phyloP scores from a whole-genome alignment of 2,888 invertebrate species.

The Blera fallax region DNA sequence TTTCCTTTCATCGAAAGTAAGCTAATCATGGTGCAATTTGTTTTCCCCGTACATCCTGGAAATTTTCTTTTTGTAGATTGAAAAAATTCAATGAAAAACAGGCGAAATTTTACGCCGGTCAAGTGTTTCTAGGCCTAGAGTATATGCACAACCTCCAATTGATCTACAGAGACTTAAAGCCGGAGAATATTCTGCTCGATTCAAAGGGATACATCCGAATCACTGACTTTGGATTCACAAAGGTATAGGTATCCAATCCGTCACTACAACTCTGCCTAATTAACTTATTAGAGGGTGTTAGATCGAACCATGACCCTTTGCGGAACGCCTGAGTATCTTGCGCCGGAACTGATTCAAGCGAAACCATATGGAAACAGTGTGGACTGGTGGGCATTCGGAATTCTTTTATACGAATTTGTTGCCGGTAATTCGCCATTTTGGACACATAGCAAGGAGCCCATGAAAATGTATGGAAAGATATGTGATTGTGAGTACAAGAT shows the following conservation, averaged over 20 bases:
- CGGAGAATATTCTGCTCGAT: conserved; percentile 94
- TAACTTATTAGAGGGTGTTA: conserved; percentile 80
- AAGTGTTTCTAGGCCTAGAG: conserved; percentile 94
- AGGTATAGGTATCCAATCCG: conserved; percentile 82
- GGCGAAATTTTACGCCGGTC: conserved; percentile 94
- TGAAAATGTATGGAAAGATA: conserved; percentile 97
- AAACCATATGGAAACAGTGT: conserved; percentile 96
- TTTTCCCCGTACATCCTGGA: neutral
- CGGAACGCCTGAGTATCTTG: conserved; percentile 98
- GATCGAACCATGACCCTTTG: conserved; percentile 95
- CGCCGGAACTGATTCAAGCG: conserved; percentile 94
- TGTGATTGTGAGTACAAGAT: conserved; percentile 94
- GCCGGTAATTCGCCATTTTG: conserved; percentile 97
- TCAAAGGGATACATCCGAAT: conserved; percentile 91
- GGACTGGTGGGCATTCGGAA: conserved; percentile 98
- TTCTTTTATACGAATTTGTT: conserved; percentile 94
- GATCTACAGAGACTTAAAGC: conserved; percentile 95
- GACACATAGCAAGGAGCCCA: conserved; percentile 87
- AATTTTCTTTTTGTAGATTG: conserved; percentile 73
- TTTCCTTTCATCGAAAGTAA: conserved; percentile 87
- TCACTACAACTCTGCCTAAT: neutral
- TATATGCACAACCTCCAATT: conserved; percentile 94
- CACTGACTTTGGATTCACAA: conserved; percentile 97
- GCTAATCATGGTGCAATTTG: neutral
- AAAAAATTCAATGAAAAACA: conserved; percentile 88